Conservation (phyloP, 2,797 vertebrate genomes). For the Catamblyrhynchus diadema region DNA sequence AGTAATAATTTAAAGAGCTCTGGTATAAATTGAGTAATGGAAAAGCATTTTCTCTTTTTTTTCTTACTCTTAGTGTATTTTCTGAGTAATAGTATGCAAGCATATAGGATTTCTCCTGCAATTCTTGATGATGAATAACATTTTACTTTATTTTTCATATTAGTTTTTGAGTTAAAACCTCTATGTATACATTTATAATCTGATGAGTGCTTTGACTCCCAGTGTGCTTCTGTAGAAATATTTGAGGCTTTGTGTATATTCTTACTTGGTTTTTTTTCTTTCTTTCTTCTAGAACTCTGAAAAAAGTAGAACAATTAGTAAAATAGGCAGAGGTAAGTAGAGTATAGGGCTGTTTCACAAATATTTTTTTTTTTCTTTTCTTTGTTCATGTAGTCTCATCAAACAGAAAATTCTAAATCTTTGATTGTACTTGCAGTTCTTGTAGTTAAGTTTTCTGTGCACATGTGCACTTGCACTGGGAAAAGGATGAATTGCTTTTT, state of each 20-base stretch:
- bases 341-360: not conserved
- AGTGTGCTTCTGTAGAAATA: not conserved
- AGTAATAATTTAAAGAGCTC: not conserved
- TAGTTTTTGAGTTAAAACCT: not conserved
- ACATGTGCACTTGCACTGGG: not conserved
- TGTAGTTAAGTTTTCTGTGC: not conserved
- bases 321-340: slow-evolving; percentile 68
- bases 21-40: not conserved
- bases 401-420: not conserved
- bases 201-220: not conserved
- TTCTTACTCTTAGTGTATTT: not conserved
- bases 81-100: not conserved
- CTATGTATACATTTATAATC: not conserved
- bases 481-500: not conserved
- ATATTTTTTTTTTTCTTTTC: not conserved
- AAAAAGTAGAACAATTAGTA: slow-evolving; percentile 32
- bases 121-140: not conserved
- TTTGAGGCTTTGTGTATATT: not conserved
- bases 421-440: not conserved
- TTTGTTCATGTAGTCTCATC: not conserved
- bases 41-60: not conserved
- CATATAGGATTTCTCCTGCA: not conserved
- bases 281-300: slow-evolving; percentile 59
- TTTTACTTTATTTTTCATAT: not conserved
- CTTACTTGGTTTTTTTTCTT: not conserved